Conservation (phyloP, 2,797 vertebrate genomes). For the Sebastes diploproa region DNA sequence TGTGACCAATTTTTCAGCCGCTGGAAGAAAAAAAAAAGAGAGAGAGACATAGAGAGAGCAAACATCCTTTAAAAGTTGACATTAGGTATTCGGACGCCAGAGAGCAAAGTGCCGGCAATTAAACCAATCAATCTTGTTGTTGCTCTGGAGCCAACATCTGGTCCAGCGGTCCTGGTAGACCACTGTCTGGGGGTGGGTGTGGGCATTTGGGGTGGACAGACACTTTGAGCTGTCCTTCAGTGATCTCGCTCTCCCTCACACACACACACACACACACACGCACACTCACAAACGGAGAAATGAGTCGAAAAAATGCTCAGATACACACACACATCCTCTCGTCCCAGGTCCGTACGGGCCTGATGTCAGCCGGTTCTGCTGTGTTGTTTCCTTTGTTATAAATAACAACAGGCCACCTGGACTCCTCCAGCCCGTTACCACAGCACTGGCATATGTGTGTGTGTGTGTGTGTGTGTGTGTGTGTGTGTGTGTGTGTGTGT, state of each 20-base stretch:
- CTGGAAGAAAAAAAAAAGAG: slow-evolving; percentile 19
- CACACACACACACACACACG: neutral
- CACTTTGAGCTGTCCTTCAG: slow-evolving; percentile 96
- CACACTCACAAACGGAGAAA: slow-evolving; percentile 29
- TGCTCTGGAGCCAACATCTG: slow-evolving; percentile 95
- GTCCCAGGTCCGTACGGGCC: slow-evolving; percentile 86
- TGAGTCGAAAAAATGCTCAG: slow-evolving; percentile 14
- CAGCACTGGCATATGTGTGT: slow-evolving; percentile 14
- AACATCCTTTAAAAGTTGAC: slow-evolving; percentile 95
- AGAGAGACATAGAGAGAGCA: slow-evolving; percentile 46
- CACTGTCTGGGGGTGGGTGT: slow-evolving; percentile 73
- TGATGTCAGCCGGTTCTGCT: slow-evolving; percentile 89
- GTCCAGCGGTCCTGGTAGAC: slow-evolving; percentile 93
- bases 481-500: slow-evolving; percentile 23
- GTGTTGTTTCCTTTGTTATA: slow-evolving; percentile 96
- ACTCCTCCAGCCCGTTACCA: slow-evolving; percentile 71
- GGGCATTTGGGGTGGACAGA: slow-evolving; percentile 60
- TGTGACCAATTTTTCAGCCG: slow-evolving; percentile 44
- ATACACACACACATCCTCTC: slow-evolving; percentile 17
- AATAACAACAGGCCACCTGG: slow-evolving; percentile 94
- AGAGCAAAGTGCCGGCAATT: slow-evolving; percentile 93
- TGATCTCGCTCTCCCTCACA: slow-evolving; percentile 56
- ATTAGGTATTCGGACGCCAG: slow-evolving; percentile 95
- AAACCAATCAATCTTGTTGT: slow-evolving; percentile 98
- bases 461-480: slow-evolving; percentile 20